These are phyloP conservation scores for Coracopsis vasa DNA, from an alignment of 2,113 vertebrate genomes.

Conservation along the genomic window DNA sequence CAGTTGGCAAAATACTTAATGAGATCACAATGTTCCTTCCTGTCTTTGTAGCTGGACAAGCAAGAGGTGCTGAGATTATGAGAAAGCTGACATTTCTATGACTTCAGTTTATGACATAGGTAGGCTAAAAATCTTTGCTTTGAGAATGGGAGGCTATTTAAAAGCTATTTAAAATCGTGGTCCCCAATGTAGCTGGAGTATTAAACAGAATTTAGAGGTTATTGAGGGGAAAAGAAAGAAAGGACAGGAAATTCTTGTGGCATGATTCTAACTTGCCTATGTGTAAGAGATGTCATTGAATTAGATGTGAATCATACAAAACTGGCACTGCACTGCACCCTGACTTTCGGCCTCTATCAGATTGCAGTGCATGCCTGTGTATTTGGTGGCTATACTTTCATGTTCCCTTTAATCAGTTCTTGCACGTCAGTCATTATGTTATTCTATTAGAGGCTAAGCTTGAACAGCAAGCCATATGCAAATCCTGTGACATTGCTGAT, in stretches of 20 bases:
- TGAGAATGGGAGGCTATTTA: background rate
- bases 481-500: background rate
- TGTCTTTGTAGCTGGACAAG: background rate
- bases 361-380: background rate
- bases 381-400: background rate
- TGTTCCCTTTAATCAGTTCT: background rate
- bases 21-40: background rate
- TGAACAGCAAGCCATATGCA: background rate
- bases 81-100: background rate
- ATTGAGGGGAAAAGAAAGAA: background rate
- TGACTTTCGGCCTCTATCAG: background rate
- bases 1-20: background rate
- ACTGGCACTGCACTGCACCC: rapidly evolving
- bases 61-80: background rate
- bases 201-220: background rate
- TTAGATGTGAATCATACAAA: background rate
- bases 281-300: background rate
- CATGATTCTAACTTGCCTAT: background rate
- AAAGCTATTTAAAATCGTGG: background rate
- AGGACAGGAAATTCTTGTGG: background rate
- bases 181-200: background rate
- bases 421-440: background rate
- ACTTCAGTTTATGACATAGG: background rate
- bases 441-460: background rate
- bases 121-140: background rate